Base-by-base conservation (phyloP, 2,888 invertebrate genomes). In the Frankliniella fusca region DNA sequence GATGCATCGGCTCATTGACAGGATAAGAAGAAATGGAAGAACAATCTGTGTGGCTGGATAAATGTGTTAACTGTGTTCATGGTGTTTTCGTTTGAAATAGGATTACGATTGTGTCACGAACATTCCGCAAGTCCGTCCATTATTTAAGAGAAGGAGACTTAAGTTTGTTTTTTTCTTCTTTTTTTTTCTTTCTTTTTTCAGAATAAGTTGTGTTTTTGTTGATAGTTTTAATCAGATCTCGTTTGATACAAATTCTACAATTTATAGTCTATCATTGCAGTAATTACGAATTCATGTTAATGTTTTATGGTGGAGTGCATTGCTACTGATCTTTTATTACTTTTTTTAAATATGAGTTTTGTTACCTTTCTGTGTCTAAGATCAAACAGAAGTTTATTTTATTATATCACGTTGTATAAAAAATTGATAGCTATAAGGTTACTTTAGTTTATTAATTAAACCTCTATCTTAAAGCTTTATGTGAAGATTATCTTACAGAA, bases 211-310 rank as follows among this genome's bases (percentile, higher is more conserved):
- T 23, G 23, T 76, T 76, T 76, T 76, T 76, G 70, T 76, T 76
- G 70, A 27, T 76, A 76, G 70, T 76, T 76, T 76, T 76, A 76
- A 76, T 76, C 70, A 76, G 70, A 76, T 76, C 70, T 76, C 70
- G 70, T 76, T 76, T 76, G 70, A 76, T 76, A 76, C 70, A 23
- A 27, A 76, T 27, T 23, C 23, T 27, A 76, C 70, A 76, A 9
- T 76, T 76, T 76, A 76, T 76, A 12, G 70, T 27, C 27, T 27
- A 76, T 76, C 27, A 27, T 76, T 76, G 27, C 70, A 27, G 70
- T 76, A 23, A 61, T 61, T 61, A 23, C 10, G 27, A 76, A n/a
- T 76, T 61, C 61, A 27, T 23, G 70, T 76, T 76, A 76, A 27
- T 76, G 23, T 76, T 76, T 76, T 76, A 27, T 27, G 12, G 27